These are phyloP conservation scores for Macquaria australasica DNA, from an alignment of 2,113 vertebrate genomes.

Conservation along the genomic window DNA sequence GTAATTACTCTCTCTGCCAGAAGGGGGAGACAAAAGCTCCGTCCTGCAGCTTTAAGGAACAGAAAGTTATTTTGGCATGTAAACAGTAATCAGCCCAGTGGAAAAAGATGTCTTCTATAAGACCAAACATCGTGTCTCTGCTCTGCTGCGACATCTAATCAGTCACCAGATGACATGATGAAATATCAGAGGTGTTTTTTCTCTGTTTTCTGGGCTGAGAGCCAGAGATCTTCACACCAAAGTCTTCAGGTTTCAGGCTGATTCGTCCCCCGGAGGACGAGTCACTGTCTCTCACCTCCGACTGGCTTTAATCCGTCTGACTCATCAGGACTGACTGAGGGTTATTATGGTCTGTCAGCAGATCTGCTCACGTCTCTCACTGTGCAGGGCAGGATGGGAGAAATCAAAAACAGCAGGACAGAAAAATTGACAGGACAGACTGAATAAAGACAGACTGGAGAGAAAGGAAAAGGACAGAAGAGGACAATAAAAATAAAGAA, in stretches of 20 bases:
- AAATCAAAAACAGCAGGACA: not conserved
- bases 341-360: conserved; percentile 25
- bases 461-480: not conserved
- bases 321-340: conserved; percentile 11
- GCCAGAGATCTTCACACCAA: not conserved
- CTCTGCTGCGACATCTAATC: not conserved
- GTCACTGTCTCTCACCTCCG: conserved; percentile 3
- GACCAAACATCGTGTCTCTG: not conserved
- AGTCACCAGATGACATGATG: not conserved
- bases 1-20: too few relatives aligned
- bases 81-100: not conserved
- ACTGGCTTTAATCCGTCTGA: conserved; percentile 18
- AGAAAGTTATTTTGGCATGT: not conserved
- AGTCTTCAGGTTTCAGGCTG: conserved; percentile 4
- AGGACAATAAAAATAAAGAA: not conserved
- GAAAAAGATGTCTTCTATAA: too few relatives aligned
- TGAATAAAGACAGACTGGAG: too few relatives aligned
- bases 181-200: not conserved
- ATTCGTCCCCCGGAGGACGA: conserved; percentile 3
- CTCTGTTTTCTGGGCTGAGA: not conserved
- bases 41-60: too few relatives aligned
- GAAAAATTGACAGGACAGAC: not conserved
- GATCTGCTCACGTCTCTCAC: not conserved
- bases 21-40: too few relatives aligned
- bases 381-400: not conserved